phyloP scores from a whole-genome alignment of 2,888 invertebrate species.

The Chymomyza procnemis region DNA sequence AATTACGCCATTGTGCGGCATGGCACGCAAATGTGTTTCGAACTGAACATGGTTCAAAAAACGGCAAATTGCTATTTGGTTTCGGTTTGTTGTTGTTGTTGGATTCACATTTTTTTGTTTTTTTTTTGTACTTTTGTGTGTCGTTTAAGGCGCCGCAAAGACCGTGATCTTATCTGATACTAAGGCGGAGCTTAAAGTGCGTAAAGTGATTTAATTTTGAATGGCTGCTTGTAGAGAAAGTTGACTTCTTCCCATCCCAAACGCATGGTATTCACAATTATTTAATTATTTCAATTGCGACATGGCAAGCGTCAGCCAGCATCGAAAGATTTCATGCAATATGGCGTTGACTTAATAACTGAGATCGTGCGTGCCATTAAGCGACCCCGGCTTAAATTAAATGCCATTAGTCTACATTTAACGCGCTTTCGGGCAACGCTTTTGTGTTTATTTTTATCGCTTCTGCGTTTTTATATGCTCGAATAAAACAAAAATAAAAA shows the following conservation, averaged over 20 bases:
- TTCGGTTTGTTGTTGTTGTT: not conserved
- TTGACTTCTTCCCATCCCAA: slow-evolving; percentile 33
- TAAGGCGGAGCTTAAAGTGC: slow-evolving; percentile 46
- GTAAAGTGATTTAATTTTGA: slow-evolving; percentile 68
- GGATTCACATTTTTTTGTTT: slow-evolving; percentile 21
- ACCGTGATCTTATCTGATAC: slow-evolving; percentile 35
- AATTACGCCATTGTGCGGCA: slow-evolving; percentile 62
- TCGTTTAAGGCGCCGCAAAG: slow-evolving; percentile 65
- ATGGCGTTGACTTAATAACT: not conserved
- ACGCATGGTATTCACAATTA: slow-evolving; percentile 39
- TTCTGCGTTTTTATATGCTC: slow-evolving; percentile 45
- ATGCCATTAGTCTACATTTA: slow-evolving; percentile 61
- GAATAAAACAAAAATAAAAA: slow-evolving; percentile 34
- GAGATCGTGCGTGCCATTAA: not conserved
- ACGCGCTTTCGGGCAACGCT: slow-evolving; percentile 42
- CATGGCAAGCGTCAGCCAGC: not conserved
- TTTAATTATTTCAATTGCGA: slow-evolving; percentile 46
- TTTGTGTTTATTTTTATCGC: slow-evolving; percentile 40
- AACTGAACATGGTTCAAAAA: slow-evolving; percentile 8
- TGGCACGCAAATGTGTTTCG: slow-evolving; percentile 64
- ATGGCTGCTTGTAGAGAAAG: slow-evolving; percentile 53
- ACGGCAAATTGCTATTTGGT: slow-evolving; percentile 63
- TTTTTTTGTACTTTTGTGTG: slow-evolving; percentile 29
- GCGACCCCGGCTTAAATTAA: slow-evolving; percentile 43
- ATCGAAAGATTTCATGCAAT: not conserved